Evolutionary conservation across 2,888 invertebrate species (phyloP).

Genomic region (Brenthis daphne): DNA sequence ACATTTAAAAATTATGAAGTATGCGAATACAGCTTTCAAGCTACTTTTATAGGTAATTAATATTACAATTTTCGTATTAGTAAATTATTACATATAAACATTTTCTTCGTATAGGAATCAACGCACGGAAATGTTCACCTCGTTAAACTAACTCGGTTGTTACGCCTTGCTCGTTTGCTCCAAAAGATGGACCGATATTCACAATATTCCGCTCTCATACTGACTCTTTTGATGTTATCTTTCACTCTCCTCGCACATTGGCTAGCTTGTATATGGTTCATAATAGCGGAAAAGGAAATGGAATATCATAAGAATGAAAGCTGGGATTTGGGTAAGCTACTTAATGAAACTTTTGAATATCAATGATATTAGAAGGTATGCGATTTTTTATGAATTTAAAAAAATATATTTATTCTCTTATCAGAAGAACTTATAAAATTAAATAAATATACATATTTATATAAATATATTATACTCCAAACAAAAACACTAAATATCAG

Average conservation of each 20-base stretch:
- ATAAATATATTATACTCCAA: too few relatives aligned
- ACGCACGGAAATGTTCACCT: constrained; percentile 92
- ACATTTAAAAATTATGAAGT: not conserved
- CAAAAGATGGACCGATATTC: constrained; percentile 99
- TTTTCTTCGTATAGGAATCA: constrained; percentile 81
- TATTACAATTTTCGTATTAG: not conserved
- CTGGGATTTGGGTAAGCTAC: constrained; percentile 90
- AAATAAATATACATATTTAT: too few relatives aligned
- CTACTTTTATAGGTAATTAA: not conserved
- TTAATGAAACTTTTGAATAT: not conserved
- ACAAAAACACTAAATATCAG: too few relatives aligned
- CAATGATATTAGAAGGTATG: too few relatives aligned
- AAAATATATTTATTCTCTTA: too few relatives aligned
- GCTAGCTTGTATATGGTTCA: constrained; percentile 98
- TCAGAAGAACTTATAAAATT: too few relatives aligned
- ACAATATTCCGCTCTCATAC: constrained; percentile 96
- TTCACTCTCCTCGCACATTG: constrained; percentile 97
- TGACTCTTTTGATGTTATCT: constrained; percentile 95
- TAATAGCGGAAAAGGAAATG: constrained; percentile 94
- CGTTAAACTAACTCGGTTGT: constrained; percentile 94
- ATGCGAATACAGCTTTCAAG: too few relatives aligned
- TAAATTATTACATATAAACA: constrained; percentile 1
- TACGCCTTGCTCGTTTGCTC: constrained; percentile 93
- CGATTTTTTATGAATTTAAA: too few relatives aligned
- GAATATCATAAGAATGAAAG: constrained; percentile 87